These are phyloP conservation scores for Gila orcuttii DNA, from an alignment of 2,113 vertebrate genomes.

Conservation along the genomic window DNA sequence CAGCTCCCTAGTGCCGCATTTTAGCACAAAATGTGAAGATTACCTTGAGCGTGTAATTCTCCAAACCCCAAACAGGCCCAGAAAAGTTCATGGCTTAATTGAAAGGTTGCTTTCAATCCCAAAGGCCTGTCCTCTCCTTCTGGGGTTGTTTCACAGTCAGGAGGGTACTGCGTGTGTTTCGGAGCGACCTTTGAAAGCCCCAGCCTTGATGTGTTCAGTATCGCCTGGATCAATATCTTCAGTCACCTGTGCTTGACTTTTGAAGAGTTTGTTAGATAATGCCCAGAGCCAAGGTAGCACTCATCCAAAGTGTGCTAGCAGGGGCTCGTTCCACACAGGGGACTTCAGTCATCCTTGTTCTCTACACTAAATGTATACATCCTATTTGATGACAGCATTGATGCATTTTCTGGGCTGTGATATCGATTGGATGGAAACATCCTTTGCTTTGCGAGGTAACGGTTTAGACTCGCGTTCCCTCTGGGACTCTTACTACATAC, in stretches of 20 bases:
- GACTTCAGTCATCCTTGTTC: background rate
- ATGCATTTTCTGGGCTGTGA: background rate
- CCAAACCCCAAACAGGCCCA: background rate
- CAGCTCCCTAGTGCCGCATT: background rate
- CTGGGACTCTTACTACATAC: conserved; percentile 19
- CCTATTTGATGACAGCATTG: background rate
- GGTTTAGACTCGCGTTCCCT: conserved; percentile 13
- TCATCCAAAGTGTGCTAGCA: conserved; percentile 9
- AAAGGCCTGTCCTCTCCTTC: conserved; percentile 5
- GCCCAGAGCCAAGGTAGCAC: conserved; percentile 34
- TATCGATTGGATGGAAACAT: conserved; percentile 30
- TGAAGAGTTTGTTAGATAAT: conserved; percentile 36
- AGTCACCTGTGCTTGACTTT: conserved; percentile 55
- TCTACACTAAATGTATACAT: background rate
- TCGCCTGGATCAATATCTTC: conserved; percentile 46
- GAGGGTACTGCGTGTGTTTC: background rate
- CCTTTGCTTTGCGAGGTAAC: conserved; percentile 17
- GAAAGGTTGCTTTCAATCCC: conserved; percentile 28
- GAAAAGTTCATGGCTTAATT: conserved; percentile 11
- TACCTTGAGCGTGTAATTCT: background rate
- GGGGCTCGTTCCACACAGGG: background rate
- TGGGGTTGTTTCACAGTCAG: background rate
- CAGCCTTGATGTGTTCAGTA: conserved; percentile 26
- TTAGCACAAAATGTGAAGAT: background rate
- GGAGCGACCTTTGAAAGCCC: conserved; percentile 23